Base-by-base conservation (phyloP, 1,140 invertebrate species). In the Philopotamus ludificatus region DNA sequence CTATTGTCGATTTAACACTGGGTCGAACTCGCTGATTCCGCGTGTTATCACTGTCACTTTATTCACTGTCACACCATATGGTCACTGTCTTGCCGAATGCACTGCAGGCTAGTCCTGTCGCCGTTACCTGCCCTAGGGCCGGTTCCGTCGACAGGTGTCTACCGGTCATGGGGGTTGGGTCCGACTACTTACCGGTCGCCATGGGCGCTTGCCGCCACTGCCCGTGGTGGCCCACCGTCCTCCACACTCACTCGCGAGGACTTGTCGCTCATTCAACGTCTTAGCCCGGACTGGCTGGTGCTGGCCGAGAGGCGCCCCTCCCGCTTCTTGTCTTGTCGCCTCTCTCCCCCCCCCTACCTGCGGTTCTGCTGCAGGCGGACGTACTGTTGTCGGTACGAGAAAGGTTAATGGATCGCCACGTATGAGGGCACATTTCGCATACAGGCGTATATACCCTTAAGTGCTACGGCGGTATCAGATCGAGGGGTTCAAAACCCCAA, bases 251-350 rank as follows among this genome's bases (percentile, higher is more conserved):
- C 63, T 66, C 59, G 54, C 63, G 63, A 61, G 54, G 53, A 69
- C 51, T 66, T 66, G 63, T 69, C 65, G 63, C 63, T 53, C 60
- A 53, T 61, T 63, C 67, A 65, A 57, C 55, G 67, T 69, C 67
- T 69, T 69, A 47, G 59, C 53, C 25, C 67, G 49, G 67, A 69
- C 67, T 69, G 60, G 60, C 12, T 25, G 7, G 4, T 26, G n/a
- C 12, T 22, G 50, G 4, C 39, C 21, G 28, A 23, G 58, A 45
- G 55, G 4, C 42, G 53, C 26, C 63, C 61, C 63, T 23, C 51
- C 22, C 25, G 55, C 45, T 42, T 55, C 41, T 16, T 18, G 26
- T 9, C 26, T 51, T 7, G 16, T 9, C 2, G 10, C 1, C 4
- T 2, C 26, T 22, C 22, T 26, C 60, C 12, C 20, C 28, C 26